A percentile compares a stretch with the other conserved stretches of the same genome.
phyloP scores from a whole-genome alignment of 2,113 vertebrate genomes.

The Microcebus murinus region DNA sequence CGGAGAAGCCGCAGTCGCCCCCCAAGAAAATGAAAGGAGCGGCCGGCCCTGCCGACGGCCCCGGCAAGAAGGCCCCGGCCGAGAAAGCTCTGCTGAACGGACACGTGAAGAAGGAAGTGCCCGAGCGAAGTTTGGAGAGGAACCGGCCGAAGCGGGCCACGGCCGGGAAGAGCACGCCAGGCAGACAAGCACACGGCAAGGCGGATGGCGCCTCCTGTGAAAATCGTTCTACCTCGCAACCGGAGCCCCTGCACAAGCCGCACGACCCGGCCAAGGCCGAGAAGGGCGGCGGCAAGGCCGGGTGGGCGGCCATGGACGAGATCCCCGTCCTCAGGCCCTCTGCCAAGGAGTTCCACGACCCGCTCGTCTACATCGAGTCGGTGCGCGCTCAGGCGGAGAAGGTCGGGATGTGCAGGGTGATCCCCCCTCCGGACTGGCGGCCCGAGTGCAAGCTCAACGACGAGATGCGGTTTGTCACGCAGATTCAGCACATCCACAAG shows the following conservation, averaged over 20 bases:
- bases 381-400: constrained; percentile 94
- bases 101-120: constrained; percentile 89
- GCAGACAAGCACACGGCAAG: constrained; percentile 93
- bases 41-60: constrained; percentile 87
- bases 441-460: constrained; percentile 99
- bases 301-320: constrained; percentile 92
- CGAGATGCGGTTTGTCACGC: constrained; percentile 99
- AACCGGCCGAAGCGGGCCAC: constrained; percentile 87
- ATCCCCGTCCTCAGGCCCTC: constrained; percentile 93
- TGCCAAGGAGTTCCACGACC: constrained; percentile 97
- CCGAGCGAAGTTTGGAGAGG: constrained; percentile 88
- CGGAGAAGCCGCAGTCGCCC: constrained; percentile 86
- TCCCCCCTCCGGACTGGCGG: constrained; percentile 97
- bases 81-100: constrained; percentile 90
- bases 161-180: constrained; percentile 87
- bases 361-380: constrained; percentile 96
- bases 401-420: constrained; percentile 96
- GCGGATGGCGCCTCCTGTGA: constrained; percentile 95
- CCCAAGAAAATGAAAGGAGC: constrained; percentile 89
- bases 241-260: constrained; percentile 93
- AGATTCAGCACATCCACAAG: constrained; percentile 99
- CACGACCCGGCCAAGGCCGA: constrained; percentile 91
- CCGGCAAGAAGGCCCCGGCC: constrained; percentile 88
- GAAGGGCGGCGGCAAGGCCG: constrained; percentile 88
- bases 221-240: constrained; percentile 96